Percentiles rank a stretch among this genome's conserved stretches.
Conservation (phyloP, 2,113 vertebrate species). For the Hirundichthys speculiger region DNA sequence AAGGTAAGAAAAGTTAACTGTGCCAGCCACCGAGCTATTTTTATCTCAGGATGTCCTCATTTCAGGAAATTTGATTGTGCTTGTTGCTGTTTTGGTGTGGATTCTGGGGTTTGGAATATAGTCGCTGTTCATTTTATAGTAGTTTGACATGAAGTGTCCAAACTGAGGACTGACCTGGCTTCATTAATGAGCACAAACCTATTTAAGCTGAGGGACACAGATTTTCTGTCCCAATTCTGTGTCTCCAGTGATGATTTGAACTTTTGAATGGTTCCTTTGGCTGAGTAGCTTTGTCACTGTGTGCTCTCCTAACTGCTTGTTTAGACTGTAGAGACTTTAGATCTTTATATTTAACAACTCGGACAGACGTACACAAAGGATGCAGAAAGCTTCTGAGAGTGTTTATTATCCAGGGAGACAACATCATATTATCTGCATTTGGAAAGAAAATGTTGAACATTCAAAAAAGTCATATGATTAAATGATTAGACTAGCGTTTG, state of each 20-base stretch:
- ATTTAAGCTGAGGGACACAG: conserved; percentile 12
- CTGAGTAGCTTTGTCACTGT: conserved; percentile 28
- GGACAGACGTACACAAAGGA: no score
- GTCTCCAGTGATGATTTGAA: conserved; percentile 23
- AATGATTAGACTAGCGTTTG: no score
- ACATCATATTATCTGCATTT: no score
- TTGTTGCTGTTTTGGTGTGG: conserved; percentile 10
- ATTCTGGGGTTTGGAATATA: conserved; percentile 7
- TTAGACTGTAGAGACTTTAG: conserved; percentile 22
- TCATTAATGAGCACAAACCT: conserved; percentile 13
- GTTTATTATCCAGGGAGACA: no score
- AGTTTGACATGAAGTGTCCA: neutral
- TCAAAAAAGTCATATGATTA: no score
- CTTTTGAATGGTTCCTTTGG: conserved; percentile 28
- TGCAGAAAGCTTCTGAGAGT: no score
- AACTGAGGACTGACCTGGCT: conserved; percentile 1
- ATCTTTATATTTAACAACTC: conserved; percentile 19
- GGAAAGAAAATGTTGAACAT: no score
- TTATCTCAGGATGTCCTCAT: conserved; percentile 52
- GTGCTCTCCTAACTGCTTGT: conserved; percentile 42
- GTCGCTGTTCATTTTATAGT: conserved; percentile 19
- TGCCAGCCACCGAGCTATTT: conserved; percentile 54
- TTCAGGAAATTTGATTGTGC: conserved; percentile 25
- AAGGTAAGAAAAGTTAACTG: conserved; percentile 51
- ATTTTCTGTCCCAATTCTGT: neutral